Evolutionary conservation across 1,140 invertebrate genomes (phyloP).

Genomic region (Bombus waltoni): DNA sequence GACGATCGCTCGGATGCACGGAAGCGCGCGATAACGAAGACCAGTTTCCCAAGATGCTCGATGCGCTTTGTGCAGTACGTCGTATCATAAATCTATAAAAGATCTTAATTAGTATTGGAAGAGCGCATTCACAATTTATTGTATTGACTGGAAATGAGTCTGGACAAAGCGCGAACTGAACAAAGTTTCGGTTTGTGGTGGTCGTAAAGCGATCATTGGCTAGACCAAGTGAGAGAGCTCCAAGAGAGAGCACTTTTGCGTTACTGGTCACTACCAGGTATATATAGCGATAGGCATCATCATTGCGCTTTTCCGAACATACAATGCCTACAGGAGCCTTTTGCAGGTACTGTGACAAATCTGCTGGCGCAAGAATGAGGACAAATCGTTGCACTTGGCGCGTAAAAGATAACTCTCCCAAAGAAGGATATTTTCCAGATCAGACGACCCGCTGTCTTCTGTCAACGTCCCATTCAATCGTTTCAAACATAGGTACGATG

Average conservation of each 20-base stretch:
- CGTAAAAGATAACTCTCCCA: neutral
- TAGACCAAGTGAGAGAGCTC: conserved; percentile 62
- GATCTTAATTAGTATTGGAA: conserved; percentile 21
- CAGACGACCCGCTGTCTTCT: neutral
- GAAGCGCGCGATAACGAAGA: conserved; percentile 36
- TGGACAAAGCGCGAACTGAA: neutral
- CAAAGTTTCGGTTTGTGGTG: conserved; percentile 72
- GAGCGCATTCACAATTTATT: conserved; percentile 22
- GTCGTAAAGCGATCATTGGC: conserved; percentile 75
- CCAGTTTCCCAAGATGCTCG: conserved; percentile 15
- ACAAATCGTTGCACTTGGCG: conserved; percentile 9
- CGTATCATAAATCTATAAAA: conserved; percentile 55
- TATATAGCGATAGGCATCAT: conserved; percentile 44
- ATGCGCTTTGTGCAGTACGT: conserved; percentile 26
- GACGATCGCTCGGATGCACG: neutral
- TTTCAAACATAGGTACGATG: neutral
- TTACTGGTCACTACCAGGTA: conserved; percentile 69
- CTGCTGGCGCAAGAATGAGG: neutral
- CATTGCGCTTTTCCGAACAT: conserved; percentile 40
- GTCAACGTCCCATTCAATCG: neutral
- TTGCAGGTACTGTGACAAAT: conserved; percentile 2
- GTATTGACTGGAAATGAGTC: neutral
- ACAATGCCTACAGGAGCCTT: conserved; percentile 2
- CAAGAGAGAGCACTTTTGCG: conserved; percentile 59
- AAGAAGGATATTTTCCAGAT: neutral